Base-by-base conservation (phyloP, 2,888 invertebrate genomes). In the Drosophila mulleri region DNA sequence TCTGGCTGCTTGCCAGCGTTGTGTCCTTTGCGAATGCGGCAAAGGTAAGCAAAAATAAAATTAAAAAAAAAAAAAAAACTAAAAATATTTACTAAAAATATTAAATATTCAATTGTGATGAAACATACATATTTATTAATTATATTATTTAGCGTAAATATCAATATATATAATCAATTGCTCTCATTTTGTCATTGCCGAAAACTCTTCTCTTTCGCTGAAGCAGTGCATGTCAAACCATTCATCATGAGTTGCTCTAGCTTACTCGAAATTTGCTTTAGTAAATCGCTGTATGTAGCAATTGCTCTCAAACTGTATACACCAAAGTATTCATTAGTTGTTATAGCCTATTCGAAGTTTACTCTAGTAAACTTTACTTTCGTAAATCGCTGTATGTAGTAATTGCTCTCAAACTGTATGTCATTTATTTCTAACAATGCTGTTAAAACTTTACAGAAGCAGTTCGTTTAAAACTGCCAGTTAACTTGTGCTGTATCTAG, bases 1-100 rank as follows among this genome's bases (percentile, higher is more conserved):
- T 90, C 61, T 89, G 72, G 76, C 57, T 92, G 62, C 72, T 92
- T 65, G 82, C 88, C 78, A 82, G 83, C 78, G 80, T 87, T 74
- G 90, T 89, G 64, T 81, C 76, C 72, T 77, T 90, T 65, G 87
- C 82, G n/a, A 39, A 11, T 37, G 85, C 89, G 50, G 92, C 91
- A 60, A 91, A 86, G 91, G 93, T 92, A 83, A 92, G 92, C 91
- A 35, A 16, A 20, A 92, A 92, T 91, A 6, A 1, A 35, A 44
- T 1, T 7, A 1, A 9, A 11, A 42, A 9, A 32, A 9, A 23
- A 59, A 3, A 1, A 9, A 11, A 42, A 9, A 32, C 5, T 16
- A 59, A 3, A 11, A 8, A 8, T 42, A 18, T 4, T 9, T 14
- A 32, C 12, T 12, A 29, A 11, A 8, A 12, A 12, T 12, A 4